These are phyloP conservation scores for Caenorhabditis virilis DNA, from an alignment of 2,888 invertebrate genomes.

Conservation along the genomic window DNA sequence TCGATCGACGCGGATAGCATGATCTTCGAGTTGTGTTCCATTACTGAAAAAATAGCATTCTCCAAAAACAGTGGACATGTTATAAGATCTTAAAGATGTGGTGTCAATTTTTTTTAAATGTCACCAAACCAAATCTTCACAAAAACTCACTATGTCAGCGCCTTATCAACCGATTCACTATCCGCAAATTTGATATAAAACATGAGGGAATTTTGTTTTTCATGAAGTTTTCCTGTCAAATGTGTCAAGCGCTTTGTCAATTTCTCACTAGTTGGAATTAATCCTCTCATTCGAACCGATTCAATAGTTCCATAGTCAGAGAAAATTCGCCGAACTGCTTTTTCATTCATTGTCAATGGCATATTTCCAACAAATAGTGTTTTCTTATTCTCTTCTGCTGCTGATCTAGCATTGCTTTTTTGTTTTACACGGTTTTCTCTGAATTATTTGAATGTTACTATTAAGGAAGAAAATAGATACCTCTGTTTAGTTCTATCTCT, in stretches of 20 bases:
- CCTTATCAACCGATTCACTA: conserved; percentile 37
- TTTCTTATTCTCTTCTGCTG: conserved; percentile 27
- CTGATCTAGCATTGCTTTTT: conserved; percentile 18
- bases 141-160: conserved; percentile 33
- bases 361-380: conserved; percentile 50
- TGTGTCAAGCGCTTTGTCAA: conserved; percentile 41
- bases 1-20: conserved; percentile 39
- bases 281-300: conserved; percentile 38
- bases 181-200: conserved; percentile 44
- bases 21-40: conserved; percentile 38
- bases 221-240: conserved; percentile 30
- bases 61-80: not conserved
- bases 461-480: not conserved
- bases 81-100: not conserved
- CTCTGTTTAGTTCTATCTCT: conserved; percentile 1
- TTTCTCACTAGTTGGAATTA: conserved; percentile 39
- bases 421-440: conserved; percentile 38
- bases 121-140: not conserved
- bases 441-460: not conserved
- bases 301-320: conserved; percentile 36
- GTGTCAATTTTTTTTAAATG: not conserved
- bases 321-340: conserved; percentile 34
- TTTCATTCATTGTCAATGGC: conserved; percentile 39
- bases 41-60: conserved; percentile 21
- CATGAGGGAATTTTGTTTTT: conserved; percentile 41